Evolutionary conservation across 2,888 invertebrate genomes (phyloP), one percentile per base, ranked within the genome.

Genomic region (Phortica okadai): DNA sequence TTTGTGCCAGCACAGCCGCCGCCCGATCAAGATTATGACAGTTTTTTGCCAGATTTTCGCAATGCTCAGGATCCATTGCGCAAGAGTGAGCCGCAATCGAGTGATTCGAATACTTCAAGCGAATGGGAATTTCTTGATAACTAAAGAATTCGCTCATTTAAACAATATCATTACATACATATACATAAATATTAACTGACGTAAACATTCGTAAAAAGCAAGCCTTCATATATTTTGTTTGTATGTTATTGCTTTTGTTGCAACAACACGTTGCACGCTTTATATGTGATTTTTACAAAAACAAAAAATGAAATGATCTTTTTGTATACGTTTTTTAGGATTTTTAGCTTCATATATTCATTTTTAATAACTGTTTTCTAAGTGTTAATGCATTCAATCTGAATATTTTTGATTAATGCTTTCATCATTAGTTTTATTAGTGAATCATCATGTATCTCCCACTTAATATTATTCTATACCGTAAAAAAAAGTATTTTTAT

Each of bases 61-160:
- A 79, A 79, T 11, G 88, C 89, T 3, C 75, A 73, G 5, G 88
- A 90, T 83, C 88, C 88, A 1, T 66, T 81, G 25, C 73, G 74
- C 44, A 79, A 70, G 25, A 75, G 80, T 41, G 79, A 78, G 7
- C 73, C 83, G 8, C 82, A 81, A 4, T 75, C 86, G 25, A 81
- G 78, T 16, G 85, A 87, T 75, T 88, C 90, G 3, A 87, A 85
- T 64, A 89, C 85, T 25, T 90, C 91, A 41, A 89, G 88, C 79
- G 91, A 91, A 80, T 91, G 92, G 91, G 91, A 91, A 79, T 89
- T 91, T 79, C 80, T 91, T 77, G 90, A 91, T 79, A 90, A 90
- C 75, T 90, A 80, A 88, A 56, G 33, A 33, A 33, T 67, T 4
- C 56, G 8, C 21, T 42, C 21, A 14, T 54, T 25, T 44, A 5